Evolutionary conservation across 2,113 vertebrate species (phyloP).

Genomic region (Cricetomys ansorgei): DNA sequence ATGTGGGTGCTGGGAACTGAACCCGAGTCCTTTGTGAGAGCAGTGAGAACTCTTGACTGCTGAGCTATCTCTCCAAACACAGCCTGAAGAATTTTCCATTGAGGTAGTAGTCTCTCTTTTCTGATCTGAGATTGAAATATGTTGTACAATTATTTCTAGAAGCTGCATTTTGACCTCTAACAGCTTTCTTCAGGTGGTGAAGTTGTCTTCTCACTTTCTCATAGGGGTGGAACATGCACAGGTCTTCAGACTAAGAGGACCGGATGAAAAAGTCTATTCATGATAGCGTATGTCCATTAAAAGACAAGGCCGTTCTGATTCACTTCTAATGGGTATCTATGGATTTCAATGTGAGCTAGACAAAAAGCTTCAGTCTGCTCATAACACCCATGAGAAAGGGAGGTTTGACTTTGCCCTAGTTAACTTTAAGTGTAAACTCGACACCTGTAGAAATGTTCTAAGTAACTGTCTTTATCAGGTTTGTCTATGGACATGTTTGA

Average conservation of each 20-base stretch:
- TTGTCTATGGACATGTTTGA: too few species aligned
- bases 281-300: not conserved
- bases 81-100: not conserved
- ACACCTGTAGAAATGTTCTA: not conserved
- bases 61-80: not conserved
- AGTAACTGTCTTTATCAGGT: not conserved
- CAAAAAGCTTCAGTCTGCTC: fast-evolving
- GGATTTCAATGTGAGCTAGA: not conserved
- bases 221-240: constrained; percentile 49
- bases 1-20: not conserved
- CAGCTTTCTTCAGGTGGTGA: not conserved
- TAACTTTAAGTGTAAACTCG: not conserved
- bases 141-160: not conserved
- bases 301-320: not conserved
- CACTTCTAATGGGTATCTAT: constrained; percentile 31
- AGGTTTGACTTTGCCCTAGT: not conserved
- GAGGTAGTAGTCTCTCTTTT: not conserved
- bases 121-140: not conserved
- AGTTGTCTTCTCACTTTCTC: not conserved
- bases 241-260: not conserved
- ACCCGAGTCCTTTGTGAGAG: not conserved
- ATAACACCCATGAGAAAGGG: not conserved
- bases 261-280: not conserved
- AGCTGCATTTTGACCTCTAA: not conserved
- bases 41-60: not conserved